phyloP scores from a whole-genome alignment of 2,113 vertebrate species.

The Piaya cayana region DNA sequence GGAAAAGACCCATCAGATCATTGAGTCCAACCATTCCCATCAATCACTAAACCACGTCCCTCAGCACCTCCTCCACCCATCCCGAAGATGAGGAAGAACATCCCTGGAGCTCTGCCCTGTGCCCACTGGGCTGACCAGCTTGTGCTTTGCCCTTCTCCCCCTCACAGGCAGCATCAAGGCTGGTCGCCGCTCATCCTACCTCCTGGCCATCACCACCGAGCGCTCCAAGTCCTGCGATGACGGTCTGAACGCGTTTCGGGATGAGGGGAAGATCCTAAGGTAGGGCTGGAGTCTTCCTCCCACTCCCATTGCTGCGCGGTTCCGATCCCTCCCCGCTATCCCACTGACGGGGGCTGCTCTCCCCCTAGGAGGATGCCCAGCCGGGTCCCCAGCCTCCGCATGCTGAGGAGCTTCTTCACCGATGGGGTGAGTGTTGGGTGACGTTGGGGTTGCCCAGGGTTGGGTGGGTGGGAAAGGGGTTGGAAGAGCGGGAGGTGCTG shows the following conservation, averaged over 20 bases:
- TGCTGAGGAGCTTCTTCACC: constrained; percentile 92
- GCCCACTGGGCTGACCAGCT: not conserved
- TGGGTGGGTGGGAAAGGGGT: too few relatives aligned
- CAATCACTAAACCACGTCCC: too few relatives aligned
- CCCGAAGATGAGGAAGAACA: not conserved
- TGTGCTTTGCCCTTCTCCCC: not conserved
- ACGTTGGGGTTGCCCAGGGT: not conserved
- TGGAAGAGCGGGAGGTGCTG: rapidly evolving
- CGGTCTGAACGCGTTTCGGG: constrained; percentile 91
- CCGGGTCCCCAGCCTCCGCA: constrained; percentile 85
- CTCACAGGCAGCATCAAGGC: constrained; percentile 90
- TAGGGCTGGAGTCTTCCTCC: not conserved
- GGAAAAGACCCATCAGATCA: too few relatives aligned
- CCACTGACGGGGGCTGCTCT: constrained; percentile 25
- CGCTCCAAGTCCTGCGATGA: constrained; percentile 98
- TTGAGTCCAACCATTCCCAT: too few relatives aligned
- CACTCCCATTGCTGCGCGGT: rapidly evolving
- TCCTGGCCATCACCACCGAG: constrained; percentile 94
- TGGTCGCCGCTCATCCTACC: constrained; percentile 95
- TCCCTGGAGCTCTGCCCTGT: not conserved
- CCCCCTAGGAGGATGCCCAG: constrained; percentile 87
- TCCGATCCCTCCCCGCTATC: rapidly evolving
- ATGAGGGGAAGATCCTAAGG: constrained; percentile 84
- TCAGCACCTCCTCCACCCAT: too few relatives aligned
- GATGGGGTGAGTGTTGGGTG: constrained; percentile 86